Evolutionary conservation across 92 coral and sea anemone genomes (phyloP).

Genomic region (Siderastrea radians): DNA sequence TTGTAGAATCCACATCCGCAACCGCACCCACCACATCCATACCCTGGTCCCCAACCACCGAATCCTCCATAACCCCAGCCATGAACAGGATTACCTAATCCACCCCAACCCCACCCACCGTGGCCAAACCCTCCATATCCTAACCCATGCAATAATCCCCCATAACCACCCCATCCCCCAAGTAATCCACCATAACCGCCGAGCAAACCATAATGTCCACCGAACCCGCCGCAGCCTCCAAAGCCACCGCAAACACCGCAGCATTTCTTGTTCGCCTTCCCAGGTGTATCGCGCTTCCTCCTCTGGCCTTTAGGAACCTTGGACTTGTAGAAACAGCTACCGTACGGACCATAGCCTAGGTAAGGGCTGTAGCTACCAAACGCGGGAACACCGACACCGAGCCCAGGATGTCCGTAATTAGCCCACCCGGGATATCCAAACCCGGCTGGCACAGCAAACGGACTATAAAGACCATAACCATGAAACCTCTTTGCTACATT

Average conservation of each 20-base stretch:
- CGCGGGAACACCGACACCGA: constrained; percentile 75
- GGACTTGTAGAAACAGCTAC: constrained; percentile 59
- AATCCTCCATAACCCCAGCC: constrained; percentile 63
- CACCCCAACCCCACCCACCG: constrained; percentile 79
- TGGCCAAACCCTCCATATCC: constrained; percentile 69
- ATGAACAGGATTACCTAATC: constrained; percentile 26
- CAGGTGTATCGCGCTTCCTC: constrained; percentile 28
- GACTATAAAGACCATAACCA: constrained; percentile 66
- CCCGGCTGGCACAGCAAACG: constrained; percentile 71
- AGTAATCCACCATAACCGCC: constrained; percentile 59
- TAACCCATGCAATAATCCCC: constrained; percentile 61
- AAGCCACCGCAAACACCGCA: constrained; percentile 54
- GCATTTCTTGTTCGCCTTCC: constrained; percentile 44
- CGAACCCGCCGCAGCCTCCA: constrained; percentile 62
- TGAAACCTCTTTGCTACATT: constrained; percentile 78
- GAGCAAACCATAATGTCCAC: constrained; percentile 38
- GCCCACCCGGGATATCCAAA: constrained; percentile 93
- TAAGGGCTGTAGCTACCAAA: constrained; percentile 65
- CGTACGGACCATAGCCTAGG: constrained; percentile 58
- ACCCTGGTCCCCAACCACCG: constrained; percentile 72
- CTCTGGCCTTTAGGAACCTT: constrained; percentile 42
- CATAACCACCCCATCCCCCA: constrained; percentile 54
- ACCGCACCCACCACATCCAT: constrained; percentile 41
- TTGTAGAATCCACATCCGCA: constrained; percentile 45
- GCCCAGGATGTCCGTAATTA: constrained; percentile 87